phyloP scores from a whole-genome alignment of 2,113 vertebrate species.

The Formicarius rufipectus region DNA sequence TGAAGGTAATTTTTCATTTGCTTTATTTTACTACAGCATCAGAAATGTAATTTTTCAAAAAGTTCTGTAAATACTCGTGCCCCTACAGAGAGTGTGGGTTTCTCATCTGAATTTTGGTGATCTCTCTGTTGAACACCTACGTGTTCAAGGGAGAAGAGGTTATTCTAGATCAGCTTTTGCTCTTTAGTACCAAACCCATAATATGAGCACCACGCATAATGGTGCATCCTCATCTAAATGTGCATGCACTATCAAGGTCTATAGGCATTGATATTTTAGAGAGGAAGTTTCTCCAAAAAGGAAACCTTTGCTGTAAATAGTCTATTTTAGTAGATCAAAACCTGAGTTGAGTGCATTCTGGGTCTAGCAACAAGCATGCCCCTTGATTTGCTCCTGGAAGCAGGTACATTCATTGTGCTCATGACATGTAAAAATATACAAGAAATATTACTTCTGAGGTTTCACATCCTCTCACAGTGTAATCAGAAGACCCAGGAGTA shows the following conservation, averaged over 20 bases:
- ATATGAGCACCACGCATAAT: not conserved
- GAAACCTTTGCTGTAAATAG: conserved; percentile 10
- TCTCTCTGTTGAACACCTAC: not conserved
- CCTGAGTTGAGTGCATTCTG: not conserved
- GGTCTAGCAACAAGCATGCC: not conserved
- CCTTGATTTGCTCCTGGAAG: not conserved
- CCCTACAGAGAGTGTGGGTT: not conserved
- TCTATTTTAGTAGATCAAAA: conserved; percentile 49
- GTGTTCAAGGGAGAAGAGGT: not conserved
- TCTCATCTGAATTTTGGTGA: not conserved
- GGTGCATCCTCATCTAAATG: not conserved
- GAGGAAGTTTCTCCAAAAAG: not conserved
- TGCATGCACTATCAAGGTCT: not conserved
- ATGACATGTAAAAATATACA: conserved; percentile 54
- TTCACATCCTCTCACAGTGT: conserved; percentile 33
- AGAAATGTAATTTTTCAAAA: not conserved
- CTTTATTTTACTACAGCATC: not conserved
- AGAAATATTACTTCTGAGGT: conserved; percentile 36
- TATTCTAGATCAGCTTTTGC: not conserved
- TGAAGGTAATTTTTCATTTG: not conserved
- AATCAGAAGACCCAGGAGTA: conserved; percentile 27
- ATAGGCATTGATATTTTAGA: not conserved
- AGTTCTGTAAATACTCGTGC: not conserved
- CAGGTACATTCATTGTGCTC: conserved; percentile 26
- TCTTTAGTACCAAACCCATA: not conserved